Evolutionary conservation across 2,888 invertebrate genomes (phyloP).

Genomic region (Apamea monoglypha): DNA sequence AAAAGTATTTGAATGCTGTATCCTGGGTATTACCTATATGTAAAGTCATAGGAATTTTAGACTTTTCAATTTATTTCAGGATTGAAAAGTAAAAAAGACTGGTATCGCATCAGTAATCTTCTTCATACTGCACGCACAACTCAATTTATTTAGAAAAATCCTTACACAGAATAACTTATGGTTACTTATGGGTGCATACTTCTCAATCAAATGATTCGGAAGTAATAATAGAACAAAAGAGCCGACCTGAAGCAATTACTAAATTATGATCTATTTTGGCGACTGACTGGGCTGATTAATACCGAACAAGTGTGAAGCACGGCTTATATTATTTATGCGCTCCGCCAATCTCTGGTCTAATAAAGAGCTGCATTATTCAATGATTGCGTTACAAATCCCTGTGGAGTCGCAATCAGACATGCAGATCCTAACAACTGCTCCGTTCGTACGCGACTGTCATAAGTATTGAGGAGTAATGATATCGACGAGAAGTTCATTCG

Average conservation of each 20-base stretch:
- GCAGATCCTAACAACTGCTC: conserved; percentile 46
- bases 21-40: neutral
- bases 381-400: conserved; percentile 36
- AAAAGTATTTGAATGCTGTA: neutral
- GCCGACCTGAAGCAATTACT: neutral
- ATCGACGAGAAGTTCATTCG: neutral
- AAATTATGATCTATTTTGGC: neutral
- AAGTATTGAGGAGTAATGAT: conserved; percentile 32
- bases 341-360: neutral
- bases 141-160: neutral
- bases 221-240: neutral
- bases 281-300: neutral
- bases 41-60: neutral
- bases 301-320: neutral
- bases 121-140: neutral
- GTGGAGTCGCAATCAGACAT: conserved; percentile 51
- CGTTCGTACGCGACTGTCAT: conserved; percentile 40
- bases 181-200: neutral
- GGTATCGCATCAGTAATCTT: neutral
- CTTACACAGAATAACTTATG: neutral
- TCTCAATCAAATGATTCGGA: neutral
- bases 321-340: neutral
- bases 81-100: neutral
- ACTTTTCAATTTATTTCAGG: no score
- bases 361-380: conserved; percentile 49